Conservation (phyloP, 2,113 vertebrate species). For the Gasterosteus nipponicus region DNA sequence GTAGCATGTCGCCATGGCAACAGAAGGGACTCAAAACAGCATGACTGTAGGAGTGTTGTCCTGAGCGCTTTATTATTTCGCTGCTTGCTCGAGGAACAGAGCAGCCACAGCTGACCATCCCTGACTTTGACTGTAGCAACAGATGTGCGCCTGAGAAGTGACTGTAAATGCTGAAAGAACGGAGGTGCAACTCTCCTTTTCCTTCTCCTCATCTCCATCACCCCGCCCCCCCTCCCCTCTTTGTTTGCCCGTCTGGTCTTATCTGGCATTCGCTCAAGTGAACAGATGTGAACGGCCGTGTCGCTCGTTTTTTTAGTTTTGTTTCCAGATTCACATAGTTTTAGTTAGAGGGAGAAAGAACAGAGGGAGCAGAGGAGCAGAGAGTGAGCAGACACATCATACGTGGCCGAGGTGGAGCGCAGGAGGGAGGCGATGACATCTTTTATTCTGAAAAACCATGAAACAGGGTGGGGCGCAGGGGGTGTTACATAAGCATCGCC, state of each 20-base stretch:
- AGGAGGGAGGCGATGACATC: conserved; percentile 18
- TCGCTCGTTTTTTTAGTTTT: conserved; percentile 25
- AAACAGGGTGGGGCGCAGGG: conserved; percentile 22
- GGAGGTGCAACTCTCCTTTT: background rate
- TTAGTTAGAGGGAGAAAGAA: conserved; percentile 19
- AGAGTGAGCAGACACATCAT: conserved; percentile 27
- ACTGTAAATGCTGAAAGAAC: conserved; percentile 7
- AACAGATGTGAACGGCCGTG: conserved; percentile 61
- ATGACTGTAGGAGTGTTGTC: conserved; percentile 41
- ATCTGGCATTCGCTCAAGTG: conserved; percentile 31
- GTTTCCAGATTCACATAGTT: conserved; percentile 54
- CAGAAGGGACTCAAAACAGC: conserved; percentile 53
- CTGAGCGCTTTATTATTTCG: conserved; percentile 26
- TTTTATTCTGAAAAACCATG: conserved; percentile 67
- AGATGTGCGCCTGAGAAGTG: conserved; percentile 35
- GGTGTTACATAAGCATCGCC: conserved; percentile 73
- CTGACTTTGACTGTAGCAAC: conserved; percentile 45
- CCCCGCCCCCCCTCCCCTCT: background rate
- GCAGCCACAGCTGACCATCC: conserved; percentile 54
- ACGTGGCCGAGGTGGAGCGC: conserved; percentile 29
- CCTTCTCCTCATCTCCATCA: background rate
- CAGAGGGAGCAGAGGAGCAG: background rate
- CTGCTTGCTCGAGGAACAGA: conserved; percentile 44
- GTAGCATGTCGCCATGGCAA: conserved; percentile 56
- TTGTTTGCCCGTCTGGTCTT: conserved; percentile 22